Conservation (phyloP, 2,113 vertebrate species). For the Osmerus mordax region DNA sequence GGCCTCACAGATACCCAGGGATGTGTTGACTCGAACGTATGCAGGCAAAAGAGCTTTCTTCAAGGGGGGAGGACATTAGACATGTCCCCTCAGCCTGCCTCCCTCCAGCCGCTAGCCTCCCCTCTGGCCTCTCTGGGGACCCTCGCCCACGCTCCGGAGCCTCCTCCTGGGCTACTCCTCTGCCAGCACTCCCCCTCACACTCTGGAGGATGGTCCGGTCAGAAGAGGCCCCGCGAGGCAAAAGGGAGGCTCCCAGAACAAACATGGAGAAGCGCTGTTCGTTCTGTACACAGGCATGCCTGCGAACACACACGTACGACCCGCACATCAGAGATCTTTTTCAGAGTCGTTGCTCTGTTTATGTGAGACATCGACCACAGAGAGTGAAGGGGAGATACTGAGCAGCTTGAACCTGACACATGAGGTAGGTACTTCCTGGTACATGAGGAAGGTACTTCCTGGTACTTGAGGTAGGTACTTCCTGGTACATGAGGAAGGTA, state of each 20-base stretch:
- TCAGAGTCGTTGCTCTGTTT: no score
- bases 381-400: no score
- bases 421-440: no score
- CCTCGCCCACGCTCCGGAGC: constrained; percentile 26
- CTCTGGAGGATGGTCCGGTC: background rate
- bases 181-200: constrained; percentile 31
- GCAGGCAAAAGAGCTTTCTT: constrained; percentile 34
- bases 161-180: constrained; percentile 39
- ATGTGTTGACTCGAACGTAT: constrained; percentile 78
- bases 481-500: no score
- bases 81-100: constrained; percentile 39
- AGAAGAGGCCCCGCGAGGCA: constrained; percentile 22
- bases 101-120: constrained; percentile 35
- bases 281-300: background rate
- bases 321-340: background rate
- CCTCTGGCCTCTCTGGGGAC: constrained; percentile 38
- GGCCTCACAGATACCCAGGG: constrained; percentile 76
- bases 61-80: constrained; percentile 50
- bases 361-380: no score
- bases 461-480: no score
- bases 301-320: background rate
- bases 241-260: constrained; percentile 49
- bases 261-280: constrained; percentile 37
- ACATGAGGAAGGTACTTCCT: no score
- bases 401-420: no score